phyloP scores from a whole-genome alignment of 2,113 vertebrate genomes.

The Chrysochloris asiatica region DNA sequence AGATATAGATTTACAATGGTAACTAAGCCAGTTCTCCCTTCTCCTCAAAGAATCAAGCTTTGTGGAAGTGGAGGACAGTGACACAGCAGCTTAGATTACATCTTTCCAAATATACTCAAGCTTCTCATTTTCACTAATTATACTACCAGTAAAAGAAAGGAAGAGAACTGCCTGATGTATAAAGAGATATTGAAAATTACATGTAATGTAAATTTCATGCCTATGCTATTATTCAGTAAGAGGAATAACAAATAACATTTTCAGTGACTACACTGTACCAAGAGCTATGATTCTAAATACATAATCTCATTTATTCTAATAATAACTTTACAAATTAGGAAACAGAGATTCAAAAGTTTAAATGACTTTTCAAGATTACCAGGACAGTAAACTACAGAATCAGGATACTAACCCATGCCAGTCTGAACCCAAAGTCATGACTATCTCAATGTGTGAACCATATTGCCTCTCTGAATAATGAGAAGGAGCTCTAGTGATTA shows the following conservation, averaged over 20 bases:
- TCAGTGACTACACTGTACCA: background rate
- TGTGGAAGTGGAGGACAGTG: background rate
- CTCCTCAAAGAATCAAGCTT: background rate
- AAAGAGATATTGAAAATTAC: background rate
- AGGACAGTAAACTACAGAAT: background rate
- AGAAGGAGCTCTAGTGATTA: background rate
- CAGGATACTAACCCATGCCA: background rate
- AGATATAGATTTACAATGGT: background rate
- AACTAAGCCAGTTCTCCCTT: background rate
- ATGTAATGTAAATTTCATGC: background rate
- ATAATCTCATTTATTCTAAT: constrained; percentile 6
- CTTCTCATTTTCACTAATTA: background rate
- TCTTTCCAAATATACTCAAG: background rate
- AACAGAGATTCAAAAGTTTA: background rate
- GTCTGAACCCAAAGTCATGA: background rate
- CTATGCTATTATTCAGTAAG: background rate
- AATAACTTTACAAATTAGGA: background rate
- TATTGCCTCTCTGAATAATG: background rate
- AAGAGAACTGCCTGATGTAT: background rate
- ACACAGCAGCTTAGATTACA: background rate
- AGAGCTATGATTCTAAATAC: background rate
- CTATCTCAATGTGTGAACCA: background rate
- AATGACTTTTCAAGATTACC: background rate
- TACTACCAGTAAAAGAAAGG: background rate
- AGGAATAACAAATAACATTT: background rate